These are phyloP conservation scores for Neodiprion lecontei DNA, from an alignment of 1,140 invertebrate genomes.

Conservation along the genomic window DNA sequence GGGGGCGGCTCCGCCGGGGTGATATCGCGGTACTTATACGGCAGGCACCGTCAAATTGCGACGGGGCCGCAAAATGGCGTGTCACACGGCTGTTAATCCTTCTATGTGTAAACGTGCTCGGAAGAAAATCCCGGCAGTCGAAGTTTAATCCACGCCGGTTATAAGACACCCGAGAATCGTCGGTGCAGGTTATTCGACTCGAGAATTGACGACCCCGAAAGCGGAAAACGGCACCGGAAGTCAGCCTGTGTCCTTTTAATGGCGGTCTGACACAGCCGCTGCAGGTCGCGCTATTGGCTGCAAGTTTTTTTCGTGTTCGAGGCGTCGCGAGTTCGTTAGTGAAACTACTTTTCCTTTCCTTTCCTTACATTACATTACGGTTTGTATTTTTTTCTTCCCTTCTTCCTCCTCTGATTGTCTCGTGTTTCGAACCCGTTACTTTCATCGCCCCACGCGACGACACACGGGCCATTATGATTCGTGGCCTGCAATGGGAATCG, in stretches of 20 bases:
- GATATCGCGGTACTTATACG: background rate
- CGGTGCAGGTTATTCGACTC: no score
- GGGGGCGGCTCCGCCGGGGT: conserved; percentile 12
- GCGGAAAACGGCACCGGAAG: background rate
- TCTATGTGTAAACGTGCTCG: conserved; percentile 15
- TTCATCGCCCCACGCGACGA: background rate
- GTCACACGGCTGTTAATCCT: conserved; percentile 41
- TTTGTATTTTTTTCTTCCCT: background rate
- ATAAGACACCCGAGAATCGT: conserved; percentile 33
- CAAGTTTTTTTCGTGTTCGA: background rate
- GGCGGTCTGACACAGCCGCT: background rate
- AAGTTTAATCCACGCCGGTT: conserved; percentile 33
- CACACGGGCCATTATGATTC: no score
- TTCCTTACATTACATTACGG: no score
- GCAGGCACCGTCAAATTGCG: conserved; percentile 21
- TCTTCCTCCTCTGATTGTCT: background rate
- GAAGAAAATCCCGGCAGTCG: conserved; percentile 27
- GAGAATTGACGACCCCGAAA: background rate
- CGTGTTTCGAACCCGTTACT: background rate
- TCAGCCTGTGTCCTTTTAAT: background rate
- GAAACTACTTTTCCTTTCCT: no score
- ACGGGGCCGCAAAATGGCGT: conserved; percentile 35
- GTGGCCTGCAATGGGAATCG: no score
- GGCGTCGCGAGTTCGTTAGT: conserved; percentile 4
- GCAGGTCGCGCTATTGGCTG: background rate